A percentile compares a stretch with the other conserved stretches of the same genome.
phyloP scores from a whole-genome alignment of 1,140 invertebrate species.

The Aphelenchoides avenae region DNA sequence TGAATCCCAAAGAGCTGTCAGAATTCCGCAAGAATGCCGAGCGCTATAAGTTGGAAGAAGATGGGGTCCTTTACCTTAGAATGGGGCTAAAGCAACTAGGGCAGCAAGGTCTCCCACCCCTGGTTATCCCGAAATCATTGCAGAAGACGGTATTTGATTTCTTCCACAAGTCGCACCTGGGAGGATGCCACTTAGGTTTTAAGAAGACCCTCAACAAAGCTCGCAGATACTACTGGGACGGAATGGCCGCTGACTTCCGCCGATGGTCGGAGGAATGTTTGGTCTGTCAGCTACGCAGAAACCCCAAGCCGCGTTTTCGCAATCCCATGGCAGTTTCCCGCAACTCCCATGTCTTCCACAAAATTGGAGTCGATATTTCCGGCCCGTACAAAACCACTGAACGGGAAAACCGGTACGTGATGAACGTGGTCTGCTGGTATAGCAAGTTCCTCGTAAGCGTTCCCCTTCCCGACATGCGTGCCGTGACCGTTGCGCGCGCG shows the following conservation, averaged over 20 bases:
- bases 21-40: too few relatives aligned
- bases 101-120: too few relatives aligned
- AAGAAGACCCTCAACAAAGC: slow-evolving; percentile 13
- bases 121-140: too few relatives aligned
- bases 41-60: too few relatives aligned
- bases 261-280: slow-evolving; percentile 6
- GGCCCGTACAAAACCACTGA: slow-evolving; percentile 3
- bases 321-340: slow-evolving; percentile 1
- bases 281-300: slow-evolving; percentile 9
- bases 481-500: slow-evolving; percentile 3
- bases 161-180: slow-evolving; percentile 6
- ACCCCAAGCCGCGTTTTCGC: slow-evolving; percentile 5
- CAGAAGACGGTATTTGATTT: slow-evolving; percentile 11
- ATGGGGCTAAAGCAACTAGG: too few relatives aligned
- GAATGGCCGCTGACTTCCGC: neutral
- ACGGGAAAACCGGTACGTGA: slow-evolving; percentile 8
- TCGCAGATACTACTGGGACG: slow-evolving; percentile 12
- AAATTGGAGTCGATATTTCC: slow-evolving; percentile 11
- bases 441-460: slow-evolving; percentile 7
- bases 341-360: neutral
- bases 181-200: slow-evolving; percentile 6
- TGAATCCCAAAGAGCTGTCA: too few relatives aligned
- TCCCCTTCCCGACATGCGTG: slow-evolving; percentile 2
- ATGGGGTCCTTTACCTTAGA: too few relatives aligned
- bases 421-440: slow-evolving; percentile 14